Evolutionary conservation across 1,140 invertebrate species (phyloP).

Genomic region (Euwallacea similis): DNA sequence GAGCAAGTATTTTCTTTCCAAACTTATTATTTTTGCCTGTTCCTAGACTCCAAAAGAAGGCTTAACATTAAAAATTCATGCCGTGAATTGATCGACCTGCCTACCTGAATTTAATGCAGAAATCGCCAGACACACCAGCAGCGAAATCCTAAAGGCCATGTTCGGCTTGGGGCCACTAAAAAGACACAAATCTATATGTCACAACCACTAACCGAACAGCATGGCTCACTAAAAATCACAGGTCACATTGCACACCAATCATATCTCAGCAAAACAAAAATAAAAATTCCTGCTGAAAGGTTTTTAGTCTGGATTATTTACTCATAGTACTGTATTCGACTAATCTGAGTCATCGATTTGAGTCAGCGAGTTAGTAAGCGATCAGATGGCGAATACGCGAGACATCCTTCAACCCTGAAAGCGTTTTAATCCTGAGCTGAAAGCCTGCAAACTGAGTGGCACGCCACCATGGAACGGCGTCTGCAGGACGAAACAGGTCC

Average conservation of each 20-base stretch:
- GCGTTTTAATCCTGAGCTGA: slow-evolving; percentile 37
- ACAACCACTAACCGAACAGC: slow-evolving; percentile 18
- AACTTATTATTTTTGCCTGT: too few relatives aligned
- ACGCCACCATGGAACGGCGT: slow-evolving; percentile 38
- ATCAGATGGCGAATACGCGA: slow-evolving; percentile 35
- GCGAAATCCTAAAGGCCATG: slow-evolving; percentile 25
- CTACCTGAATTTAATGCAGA: slow-evolving; percentile 30
- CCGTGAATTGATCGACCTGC: not conserved
- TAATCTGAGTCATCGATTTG: not conserved
- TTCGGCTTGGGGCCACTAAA: not conserved
- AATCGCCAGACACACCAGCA: slow-evolving; percentile 17
- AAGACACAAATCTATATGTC: not conserved
- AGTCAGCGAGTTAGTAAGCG: slow-evolving; percentile 24
- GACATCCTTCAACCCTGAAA: slow-evolving; percentile 32
- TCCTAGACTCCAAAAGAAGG: not conserved
- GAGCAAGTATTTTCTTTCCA: too few relatives aligned
- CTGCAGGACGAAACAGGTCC: slow-evolving; percentile 23
- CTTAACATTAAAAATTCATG: not conserved
- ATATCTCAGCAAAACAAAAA: slow-evolving; percentile 9
- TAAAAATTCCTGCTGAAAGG: too few relatives aligned
- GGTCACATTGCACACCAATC: slow-evolving; percentile 17
- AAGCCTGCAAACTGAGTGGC: slow-evolving; percentile 43
- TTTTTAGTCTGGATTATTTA: too few relatives aligned
- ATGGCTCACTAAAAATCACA: slow-evolving; percentile 24
- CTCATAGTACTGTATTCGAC: not conserved